Evolutionary conservation across 1,140 invertebrate species (phyloP).

Genomic region (Drosophila pseudoobscura): DNA sequence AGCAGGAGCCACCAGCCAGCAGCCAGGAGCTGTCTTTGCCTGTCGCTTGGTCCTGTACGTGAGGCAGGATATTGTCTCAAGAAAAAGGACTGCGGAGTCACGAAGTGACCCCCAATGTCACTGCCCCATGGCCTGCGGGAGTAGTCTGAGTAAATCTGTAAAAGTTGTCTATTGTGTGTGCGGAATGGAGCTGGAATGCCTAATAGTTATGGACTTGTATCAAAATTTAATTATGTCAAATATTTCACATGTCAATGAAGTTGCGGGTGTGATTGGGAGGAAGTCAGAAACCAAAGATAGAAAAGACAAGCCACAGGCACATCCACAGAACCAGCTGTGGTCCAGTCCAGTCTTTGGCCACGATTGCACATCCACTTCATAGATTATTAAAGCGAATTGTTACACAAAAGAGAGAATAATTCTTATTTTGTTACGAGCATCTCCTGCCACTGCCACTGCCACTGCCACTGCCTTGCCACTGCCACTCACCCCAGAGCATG

Average conservation of each 20-base stretch:
- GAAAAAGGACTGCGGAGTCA: conserved; percentile 23
- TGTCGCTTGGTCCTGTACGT: conserved; percentile 37
- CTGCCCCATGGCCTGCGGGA: conserved; percentile 6
- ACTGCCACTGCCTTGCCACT: not conserved
- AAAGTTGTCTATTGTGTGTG: conserved; percentile 19
- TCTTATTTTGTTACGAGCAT: conserved; percentile 67
- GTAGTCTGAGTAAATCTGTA: conserved; percentile 47
- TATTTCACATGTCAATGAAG: conserved; percentile 75
- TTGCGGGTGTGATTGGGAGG: conserved; percentile 12
- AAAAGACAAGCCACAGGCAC: conserved; percentile 9
- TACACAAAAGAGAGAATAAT: conserved; percentile 66
- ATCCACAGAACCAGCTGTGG: conserved; percentile 5
- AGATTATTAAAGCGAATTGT: conserved; percentile 75
- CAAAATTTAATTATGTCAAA: conserved; percentile 81
- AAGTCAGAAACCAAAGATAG: conserved; percentile 18
- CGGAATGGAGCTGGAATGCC: conserved; percentile 15
- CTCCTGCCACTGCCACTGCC: not conserved
- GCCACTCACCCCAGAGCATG: not conserved
- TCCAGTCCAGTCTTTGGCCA: not conserved
- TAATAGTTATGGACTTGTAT: conserved; percentile 76
- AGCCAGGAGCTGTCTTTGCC: not conserved
- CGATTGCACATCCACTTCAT: conserved; percentile 51
- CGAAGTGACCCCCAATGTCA: conserved; percentile 31
- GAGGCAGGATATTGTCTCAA: conserved; percentile 29
- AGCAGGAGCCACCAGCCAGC: too few relatives aligned